Evolutionary conservation across 2,113 vertebrate species (phyloP), one percentile per base, ranked within the genome.

Genomic region (Rhabdornis inornatus): DNA sequence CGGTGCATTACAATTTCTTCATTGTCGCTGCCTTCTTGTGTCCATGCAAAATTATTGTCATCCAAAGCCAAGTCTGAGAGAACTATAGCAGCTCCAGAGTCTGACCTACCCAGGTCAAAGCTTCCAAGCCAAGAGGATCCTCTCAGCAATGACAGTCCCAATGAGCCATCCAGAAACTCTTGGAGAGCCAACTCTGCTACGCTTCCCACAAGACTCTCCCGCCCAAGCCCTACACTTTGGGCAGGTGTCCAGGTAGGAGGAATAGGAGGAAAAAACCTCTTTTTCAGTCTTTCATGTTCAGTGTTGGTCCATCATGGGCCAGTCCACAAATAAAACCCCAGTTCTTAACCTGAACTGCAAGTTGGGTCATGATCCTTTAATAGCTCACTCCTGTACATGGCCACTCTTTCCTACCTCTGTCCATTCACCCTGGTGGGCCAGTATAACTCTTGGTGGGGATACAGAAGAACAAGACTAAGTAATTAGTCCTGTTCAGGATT

Each of bases 161-260:
- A 49, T 5, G 16, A 72, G 4, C 44, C 5, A 10, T 7, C 9
- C 15, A 91, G 53, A 31, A 59, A 55, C 3, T 21, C 31, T 5
- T 24, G 31, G 25, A 56, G 55, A 56, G 14, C 45, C 85, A 84
- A 11, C 40, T 50, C 56, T 49, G 57, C 66, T 30, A 75, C 13
- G 0, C 35, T 83, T 49, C 68, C 64, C 11, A 71, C 3, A 4
- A 83, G 28, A 77, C 6, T 80, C 11, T 39, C 8, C 11, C 0
- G 0, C 1, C 30, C 21, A 2, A 83, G 42, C 22, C 15, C 53
- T 13, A 6, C 35, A 13, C 8, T 57, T 39, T 37, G 25, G 45
- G 13, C 30, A 1, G 7, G 10, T 35, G 24, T 42, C 68, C 95
- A 95, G 97, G 96, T 97, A 94, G 94, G 30, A 28, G 13, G 40